Evolutionary conservation across 2,113 vertebrate species (phyloP).

Genomic region (Ellobius talpinus): DNA sequence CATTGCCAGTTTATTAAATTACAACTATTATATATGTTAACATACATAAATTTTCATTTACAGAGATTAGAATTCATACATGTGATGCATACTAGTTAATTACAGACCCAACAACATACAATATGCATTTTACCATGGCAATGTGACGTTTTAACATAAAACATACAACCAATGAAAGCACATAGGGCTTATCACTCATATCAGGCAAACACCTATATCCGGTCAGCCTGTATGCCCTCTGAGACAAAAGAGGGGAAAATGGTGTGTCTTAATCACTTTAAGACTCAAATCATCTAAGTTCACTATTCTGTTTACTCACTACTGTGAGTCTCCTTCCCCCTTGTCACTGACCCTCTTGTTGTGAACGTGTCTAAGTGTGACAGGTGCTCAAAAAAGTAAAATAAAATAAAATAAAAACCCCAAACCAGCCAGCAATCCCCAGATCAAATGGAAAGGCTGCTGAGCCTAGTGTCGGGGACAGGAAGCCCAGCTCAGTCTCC

Average conservation of each 20-base stretch:
- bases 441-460: not conserved
- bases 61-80: conserved; percentile 51
- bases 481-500: not conserved
- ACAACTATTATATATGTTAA: conserved; percentile 71
- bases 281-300: conserved; percentile 62
- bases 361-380: not conserved
- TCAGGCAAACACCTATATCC: conserved; percentile 36
- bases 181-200: conserved; percentile 67
- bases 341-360: not conserved
- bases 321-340: not conserved
- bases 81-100: conserved; percentile 35
- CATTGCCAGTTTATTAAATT: conserved; percentile 74
- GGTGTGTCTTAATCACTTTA: conserved; percentile 65
- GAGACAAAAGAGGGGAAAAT: conserved; percentile 62
- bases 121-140: conserved; percentile 75
- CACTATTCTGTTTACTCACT: not conserved
- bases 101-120: conserved; percentile 70
- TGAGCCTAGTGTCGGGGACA: not conserved
- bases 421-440: not conserved
- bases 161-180: conserved; percentile 77
- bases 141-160: conserved; percentile 85
- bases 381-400: not conserved
- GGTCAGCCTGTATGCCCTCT: conserved; percentile 47
- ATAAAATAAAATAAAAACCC: not conserved
- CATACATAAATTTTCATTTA: conserved; percentile 58